phyloP scores from a whole-genome alignment of 2,797 vertebrate species.

The Eurystomus glaucurus region DNA sequence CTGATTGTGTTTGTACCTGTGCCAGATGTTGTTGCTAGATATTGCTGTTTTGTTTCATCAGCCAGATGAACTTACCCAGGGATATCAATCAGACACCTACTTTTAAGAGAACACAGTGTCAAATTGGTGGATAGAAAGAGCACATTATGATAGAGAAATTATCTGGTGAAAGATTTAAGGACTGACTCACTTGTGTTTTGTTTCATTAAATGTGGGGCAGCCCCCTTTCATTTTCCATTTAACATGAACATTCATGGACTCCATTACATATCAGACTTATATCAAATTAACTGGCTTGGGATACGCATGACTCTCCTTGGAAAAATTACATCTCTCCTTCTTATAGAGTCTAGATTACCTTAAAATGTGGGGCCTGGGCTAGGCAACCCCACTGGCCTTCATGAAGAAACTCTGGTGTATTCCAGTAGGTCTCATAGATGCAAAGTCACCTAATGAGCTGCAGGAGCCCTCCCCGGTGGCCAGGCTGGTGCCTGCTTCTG shows the following conservation, averaged over 20 bases:
- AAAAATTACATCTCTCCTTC: background rate
- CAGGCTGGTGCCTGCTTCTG: background rate
- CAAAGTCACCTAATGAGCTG: rapidly evolving
- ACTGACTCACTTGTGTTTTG: conserved; percentile 64
- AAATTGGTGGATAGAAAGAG: conserved; percentile 74
- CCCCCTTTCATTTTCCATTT: conserved; percentile 60
- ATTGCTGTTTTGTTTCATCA: conserved; percentile 80
- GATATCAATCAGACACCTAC: conserved; percentile 67
- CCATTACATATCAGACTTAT: background rate
- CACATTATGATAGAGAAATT: conserved; percentile 73
- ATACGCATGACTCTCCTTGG: background rate
- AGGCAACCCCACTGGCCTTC: background rate
- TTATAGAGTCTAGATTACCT: background rate
- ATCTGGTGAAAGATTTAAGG: conserved; percentile 75
- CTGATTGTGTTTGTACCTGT: conserved; percentile 72
- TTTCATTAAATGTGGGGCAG: conserved; percentile 57
- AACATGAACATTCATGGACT: conserved; percentile 25
- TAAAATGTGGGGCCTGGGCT: background rate
- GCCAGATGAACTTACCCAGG: conserved; percentile 62
- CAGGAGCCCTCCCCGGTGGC: background rate
- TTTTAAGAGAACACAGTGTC: conserved; percentile 75
- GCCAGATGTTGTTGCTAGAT: conserved; percentile 62
- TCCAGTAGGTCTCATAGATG: background rate
- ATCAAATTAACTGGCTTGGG: background rate
- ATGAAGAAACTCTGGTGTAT: rapidly evolving